Evolutionary conservation across 1,140 invertebrate genomes (phyloP).

Genomic region (Ridgeia piscesae): DNA sequence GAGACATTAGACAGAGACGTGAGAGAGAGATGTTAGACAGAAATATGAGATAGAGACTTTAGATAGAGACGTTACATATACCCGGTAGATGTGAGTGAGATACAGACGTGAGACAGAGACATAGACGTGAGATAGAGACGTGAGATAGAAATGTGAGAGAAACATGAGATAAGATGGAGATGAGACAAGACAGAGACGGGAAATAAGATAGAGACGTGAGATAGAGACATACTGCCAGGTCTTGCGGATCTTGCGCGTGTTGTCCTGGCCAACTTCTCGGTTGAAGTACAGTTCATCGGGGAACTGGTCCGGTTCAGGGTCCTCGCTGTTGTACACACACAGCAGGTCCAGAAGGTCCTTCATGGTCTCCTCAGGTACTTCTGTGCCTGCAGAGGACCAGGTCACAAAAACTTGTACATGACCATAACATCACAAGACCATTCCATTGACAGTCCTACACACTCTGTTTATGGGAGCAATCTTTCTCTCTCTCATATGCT

Average conservation of each 20-base stretch:
- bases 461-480: too few species aligned
- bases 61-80: too few species aligned
- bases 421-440: background rate
- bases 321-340: slow-evolving; percentile 77
- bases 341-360: slow-evolving; percentile 78
- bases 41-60: too few species aligned
- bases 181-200: too few species aligned
- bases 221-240: slow-evolving; percentile 70
- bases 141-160: background rate
- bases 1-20: too few species aligned
- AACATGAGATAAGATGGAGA: too few species aligned
- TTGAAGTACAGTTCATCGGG: slow-evolving; percentile 27
- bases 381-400: slow-evolving; percentile 32
- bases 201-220: background rate
- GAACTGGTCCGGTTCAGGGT: slow-evolving; percentile 54
- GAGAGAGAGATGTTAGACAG: too few species aligned
- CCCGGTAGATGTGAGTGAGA: too few species aligned
- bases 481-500: too few species aligned
- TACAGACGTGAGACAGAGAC: too few species aligned
- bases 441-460: too few species aligned
- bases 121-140: too few species aligned
- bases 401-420: background rate
- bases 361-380: slow-evolving; percentile 65
- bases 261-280: background rate
- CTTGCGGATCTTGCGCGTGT: slow-evolving; percentile 56